Percentiles rank a stretch among this genome's conserved stretches.
Evolutionary conservation across 2,797 vertebrate genomes (phyloP).

Genomic region (Betta splendens): DNA sequence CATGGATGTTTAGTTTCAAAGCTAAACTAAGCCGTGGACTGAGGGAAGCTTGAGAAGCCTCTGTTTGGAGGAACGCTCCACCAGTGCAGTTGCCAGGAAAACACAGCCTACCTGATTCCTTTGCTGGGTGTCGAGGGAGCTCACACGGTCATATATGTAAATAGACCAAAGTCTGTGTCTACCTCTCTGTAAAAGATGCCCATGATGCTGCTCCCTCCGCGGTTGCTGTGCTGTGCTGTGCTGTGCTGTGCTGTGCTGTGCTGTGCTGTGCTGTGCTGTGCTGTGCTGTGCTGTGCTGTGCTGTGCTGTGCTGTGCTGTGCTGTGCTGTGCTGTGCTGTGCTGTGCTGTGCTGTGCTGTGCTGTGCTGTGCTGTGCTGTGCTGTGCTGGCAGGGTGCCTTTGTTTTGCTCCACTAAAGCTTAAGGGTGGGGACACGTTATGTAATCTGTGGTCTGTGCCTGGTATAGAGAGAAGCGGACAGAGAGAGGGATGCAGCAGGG

Average conservation of each 20-base stretch:
- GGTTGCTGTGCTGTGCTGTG: constrained; percentile 67
- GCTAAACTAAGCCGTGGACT: constrained; percentile 23
- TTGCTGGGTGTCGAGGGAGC: constrained; percentile 13
- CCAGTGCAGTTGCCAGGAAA: constrained; percentile 32
- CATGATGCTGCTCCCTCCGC: constrained; percentile 35
- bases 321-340: too few relatives aligned
- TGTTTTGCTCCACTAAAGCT: constrained; percentile 65
- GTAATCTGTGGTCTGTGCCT: constrained; percentile 66
- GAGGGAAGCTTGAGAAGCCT: constrained; percentile 38
- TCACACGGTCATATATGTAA: constrained; percentile 33
- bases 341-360: too few relatives aligned
- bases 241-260: too few relatives aligned
- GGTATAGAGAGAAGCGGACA: constrained; percentile 34
- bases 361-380: too few relatives aligned
- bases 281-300: too few relatives aligned
- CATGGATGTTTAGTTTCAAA: constrained; percentile 16
- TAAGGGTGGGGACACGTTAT: constrained; percentile 66
- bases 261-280: too few relatives aligned
- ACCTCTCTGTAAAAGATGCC: constrained; percentile 12
- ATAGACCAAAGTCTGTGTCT: constrained; percentile 13
- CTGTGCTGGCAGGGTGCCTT: constrained; percentile 68
- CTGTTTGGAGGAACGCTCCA: constrained; percentile 24
- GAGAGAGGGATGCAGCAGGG: constrained; percentile 49
- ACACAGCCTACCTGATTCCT: constrained; percentile 31
- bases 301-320: too few relatives aligned